Percentiles rank a stretch among this genome's conserved stretches.
phyloP scores from a whole-genome alignment of 2,113 vertebrate genomes.

The Bubo scandiacus region DNA sequence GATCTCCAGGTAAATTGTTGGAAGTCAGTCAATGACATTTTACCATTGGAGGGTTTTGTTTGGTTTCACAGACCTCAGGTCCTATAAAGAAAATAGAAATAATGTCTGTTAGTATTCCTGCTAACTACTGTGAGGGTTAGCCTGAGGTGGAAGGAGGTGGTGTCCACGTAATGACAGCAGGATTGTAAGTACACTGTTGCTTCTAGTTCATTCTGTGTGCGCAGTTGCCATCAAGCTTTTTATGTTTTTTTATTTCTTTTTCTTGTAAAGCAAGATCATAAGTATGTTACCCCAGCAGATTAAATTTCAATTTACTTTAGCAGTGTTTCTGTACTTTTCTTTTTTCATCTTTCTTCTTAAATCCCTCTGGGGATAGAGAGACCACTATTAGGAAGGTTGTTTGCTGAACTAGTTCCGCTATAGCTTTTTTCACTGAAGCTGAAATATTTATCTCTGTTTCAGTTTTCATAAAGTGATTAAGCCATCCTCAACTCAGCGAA shows the following conservation, averaged over 20 bases:
- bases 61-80: not conserved
- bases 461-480: not conserved
- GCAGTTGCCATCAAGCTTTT: not conserved
- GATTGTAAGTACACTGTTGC: not conserved
- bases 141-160: not conserved
- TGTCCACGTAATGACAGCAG: not conserved
- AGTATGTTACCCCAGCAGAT: not conserved
- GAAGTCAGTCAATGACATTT: slow-evolving; percentile 5
- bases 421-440: not conserved
- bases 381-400: not conserved
- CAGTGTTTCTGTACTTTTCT: not conserved
- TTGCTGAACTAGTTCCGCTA: not conserved
- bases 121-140: not conserved
- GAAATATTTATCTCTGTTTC: not conserved
- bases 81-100: not conserved
- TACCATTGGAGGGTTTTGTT: not conserved
- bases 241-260: not conserved
- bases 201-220: not conserved
- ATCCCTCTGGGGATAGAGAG: not conserved
- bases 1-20: not conserved
- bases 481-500: not conserved
- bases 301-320: slow-evolving; percentile 44
- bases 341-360: slow-evolving; percentile 12
- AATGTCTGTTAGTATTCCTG: not conserved
- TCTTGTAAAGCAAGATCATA: not conserved